Conservation (phyloP, 2,797 vertebrate genomes). For the Hippopotamyrus pictus region DNA sequence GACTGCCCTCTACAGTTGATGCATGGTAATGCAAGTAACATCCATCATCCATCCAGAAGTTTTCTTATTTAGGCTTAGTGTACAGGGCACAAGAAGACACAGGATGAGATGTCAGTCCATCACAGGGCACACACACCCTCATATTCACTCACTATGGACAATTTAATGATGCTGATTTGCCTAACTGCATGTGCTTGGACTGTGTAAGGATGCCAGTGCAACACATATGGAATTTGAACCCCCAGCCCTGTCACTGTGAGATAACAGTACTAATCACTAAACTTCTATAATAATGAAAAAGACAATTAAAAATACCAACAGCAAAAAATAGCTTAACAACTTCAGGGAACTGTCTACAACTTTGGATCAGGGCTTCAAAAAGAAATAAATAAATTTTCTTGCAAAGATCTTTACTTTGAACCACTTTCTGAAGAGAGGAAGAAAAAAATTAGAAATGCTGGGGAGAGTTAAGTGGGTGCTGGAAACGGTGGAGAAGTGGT, state of each 20-base stretch:
- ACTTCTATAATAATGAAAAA: neutral
- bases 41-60: neutral
- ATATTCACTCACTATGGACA: neutral
- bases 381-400: neutral
- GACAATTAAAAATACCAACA: neutral
- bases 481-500: neutral
- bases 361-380: neutral
- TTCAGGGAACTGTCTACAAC: neutral
- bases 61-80: neutral
- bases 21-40: neutral
- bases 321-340: neutral
- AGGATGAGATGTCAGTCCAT: neutral
- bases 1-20: neutral
- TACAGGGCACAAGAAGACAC: neutral
- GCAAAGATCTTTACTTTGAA: neutral
- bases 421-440: neutral
- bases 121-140: neutral
- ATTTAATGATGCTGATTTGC: neutral
- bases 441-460: neutral
- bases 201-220: neutral
- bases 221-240: neutral
- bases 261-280: neutral
- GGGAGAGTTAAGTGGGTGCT: neutral
- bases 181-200: neutral
- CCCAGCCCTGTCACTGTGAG: neutral